Evolutionary conservation across 2,888 invertebrate species (phyloP), one percentile per base, ranked within the genome.

Genomic region (Venusia cambrica): DNA sequence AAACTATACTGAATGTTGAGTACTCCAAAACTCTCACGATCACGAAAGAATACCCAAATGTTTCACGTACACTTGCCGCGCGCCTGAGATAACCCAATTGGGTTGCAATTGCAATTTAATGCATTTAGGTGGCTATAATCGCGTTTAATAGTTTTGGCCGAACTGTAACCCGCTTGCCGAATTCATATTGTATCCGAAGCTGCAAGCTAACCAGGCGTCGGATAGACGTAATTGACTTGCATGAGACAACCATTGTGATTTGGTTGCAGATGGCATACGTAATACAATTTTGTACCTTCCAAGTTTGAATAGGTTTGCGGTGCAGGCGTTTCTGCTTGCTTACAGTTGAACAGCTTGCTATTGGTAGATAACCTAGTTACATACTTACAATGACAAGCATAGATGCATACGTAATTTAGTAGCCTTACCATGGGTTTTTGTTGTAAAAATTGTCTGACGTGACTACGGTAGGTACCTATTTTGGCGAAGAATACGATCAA

Each of bases 201-300:
- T 66, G 65, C 58, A 61, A 71, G 65, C 70, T 78, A 85, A 84
- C 80, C 58, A 66, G 80, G 73, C 84, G 72, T 69, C 48, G 60
- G 77, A 83, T 73, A 81, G 79, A 75, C 80, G 39, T 85, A 84
- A 84, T 85, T 85, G 81, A 79, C 83, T 81, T 74, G 74, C 72
- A 77, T 74, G 72, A 76, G 78, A 63, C 79, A 73, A 65, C 64
- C 66, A 78, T 81, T 80, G 73, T 79, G 78, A 80, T 80, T 80
- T 74, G 58, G 52, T 54, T 60, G 45, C 56, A 55, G 58, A 62
- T 59, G 58, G 56, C 44, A 48, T 41, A 38, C 50, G 41, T 58
- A 60, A 61, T 51, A 56, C 40, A 45, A 57, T 62, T 53, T 52
- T 42, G 45, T 38, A 41, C 40, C 46, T 49, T 46, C 44, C 39